These are phyloP conservation scores for Plumapathes pennacea DNA, from an alignment of 92 coral and sea anemone species.

Conservation along the genomic window DNA sequence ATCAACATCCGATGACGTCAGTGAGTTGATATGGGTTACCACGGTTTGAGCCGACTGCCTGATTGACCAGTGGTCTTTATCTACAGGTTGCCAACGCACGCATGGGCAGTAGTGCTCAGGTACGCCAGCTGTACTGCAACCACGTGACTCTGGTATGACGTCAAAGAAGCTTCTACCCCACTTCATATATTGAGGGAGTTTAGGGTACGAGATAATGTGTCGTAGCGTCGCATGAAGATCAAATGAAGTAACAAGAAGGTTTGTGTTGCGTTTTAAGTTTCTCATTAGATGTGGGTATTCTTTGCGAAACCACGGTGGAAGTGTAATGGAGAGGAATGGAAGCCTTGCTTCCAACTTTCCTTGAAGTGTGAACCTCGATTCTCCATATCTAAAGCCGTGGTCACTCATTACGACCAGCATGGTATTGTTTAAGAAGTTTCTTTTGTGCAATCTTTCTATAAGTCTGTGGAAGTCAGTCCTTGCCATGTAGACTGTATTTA, in stretches of 20 bases:
- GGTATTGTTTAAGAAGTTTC: conserved; percentile 64
- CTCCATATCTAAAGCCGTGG: conserved; percentile 88
- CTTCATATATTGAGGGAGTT: conserved; percentile 29
- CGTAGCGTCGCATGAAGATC: conserved; percentile 81
- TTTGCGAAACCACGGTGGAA: conserved; percentile 65
- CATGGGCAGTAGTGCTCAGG: conserved; percentile 97
- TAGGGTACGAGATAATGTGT: conserved; percentile 74
- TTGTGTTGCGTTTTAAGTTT: conserved; percentile 49
- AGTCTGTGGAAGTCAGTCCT: conserved; percentile 50
- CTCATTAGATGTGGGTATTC: conserved; percentile 37
- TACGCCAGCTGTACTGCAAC: conserved; percentile 72
- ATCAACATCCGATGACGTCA: conserved; percentile 49
- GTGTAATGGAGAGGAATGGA: conserved; percentile 78
- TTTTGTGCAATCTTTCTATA: conserved; percentile 48
- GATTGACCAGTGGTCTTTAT: conserved; percentile 56
- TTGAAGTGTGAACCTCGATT: conserved; percentile 72
- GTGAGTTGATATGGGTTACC: conserved; percentile 62
- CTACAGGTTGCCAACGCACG: conserved; percentile 59
- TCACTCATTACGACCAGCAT: conserved; percentile 75
- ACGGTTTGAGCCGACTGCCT: conserved; percentile 56
- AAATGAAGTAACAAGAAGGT: conserved; percentile 80
- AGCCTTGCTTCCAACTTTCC: conserved; percentile 86
- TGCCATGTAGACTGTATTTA: conserved; percentile 32
- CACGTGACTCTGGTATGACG: conserved; percentile 61
- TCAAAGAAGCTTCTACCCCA: conserved; percentile 69